Evolutionary conservation across 2,113 vertebrate species (phyloP).

Genomic region (Nymphicus hollandicus): DNA sequence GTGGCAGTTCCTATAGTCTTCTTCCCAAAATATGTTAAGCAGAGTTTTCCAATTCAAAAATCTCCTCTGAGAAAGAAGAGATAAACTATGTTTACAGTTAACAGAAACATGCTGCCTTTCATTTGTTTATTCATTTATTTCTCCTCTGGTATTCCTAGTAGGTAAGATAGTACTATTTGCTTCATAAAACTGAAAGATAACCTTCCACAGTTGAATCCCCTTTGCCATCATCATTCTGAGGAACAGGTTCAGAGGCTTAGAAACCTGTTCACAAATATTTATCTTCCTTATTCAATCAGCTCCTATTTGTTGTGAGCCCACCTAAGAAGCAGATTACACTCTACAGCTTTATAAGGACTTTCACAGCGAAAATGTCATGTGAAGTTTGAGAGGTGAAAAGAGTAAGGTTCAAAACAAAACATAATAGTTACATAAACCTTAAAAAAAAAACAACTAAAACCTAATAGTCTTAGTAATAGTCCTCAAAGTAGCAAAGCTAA

Average conservation of each 20-base stretch:
- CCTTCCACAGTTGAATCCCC: neutral
- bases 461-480: neutral
- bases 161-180: neutral
- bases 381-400: neutral
- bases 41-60: neutral
- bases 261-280: neutral
- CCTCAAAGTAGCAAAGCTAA: neutral
- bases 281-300: neutral
- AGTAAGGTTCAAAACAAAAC: neutral
- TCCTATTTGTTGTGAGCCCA: neutral
- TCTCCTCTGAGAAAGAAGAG: neutral
- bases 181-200: neutral
- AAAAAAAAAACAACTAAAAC: fast-evolving
- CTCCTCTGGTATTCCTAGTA: neutral
- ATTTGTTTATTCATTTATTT: neutral
- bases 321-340: neutral
- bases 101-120: neutral
- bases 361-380: neutral
- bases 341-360: neutral
- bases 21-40: neutral
- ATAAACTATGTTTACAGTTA: neutral
- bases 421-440: neutral
- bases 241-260: neutral
- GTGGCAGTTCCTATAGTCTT: neutral
- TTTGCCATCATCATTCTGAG: neutral